A percentile compares a stretch with the other conserved stretches of the same genome.
These are phyloP conservation scores for Orchesellides sinensis DNA, from an alignment of 2,888 invertebrate genomes.

Conservation along the genomic window DNA sequence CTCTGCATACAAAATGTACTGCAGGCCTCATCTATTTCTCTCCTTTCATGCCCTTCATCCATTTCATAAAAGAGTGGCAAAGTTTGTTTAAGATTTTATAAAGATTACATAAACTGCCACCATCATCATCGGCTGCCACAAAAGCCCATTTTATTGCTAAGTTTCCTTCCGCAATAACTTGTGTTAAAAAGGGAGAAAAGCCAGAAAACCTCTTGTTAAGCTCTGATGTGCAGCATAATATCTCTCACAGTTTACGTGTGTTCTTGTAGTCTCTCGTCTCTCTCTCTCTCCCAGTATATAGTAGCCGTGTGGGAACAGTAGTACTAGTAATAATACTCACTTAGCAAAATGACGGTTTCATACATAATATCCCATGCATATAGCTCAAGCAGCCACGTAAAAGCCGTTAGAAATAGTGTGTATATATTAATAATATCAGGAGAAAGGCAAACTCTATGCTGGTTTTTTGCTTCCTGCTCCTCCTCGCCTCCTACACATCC, in stretches of 20 bases:
- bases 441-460: too few relatives aligned
- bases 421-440: too few relatives aligned
- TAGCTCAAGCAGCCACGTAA: too few relatives aligned
- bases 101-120: slow-evolving; percentile 56
- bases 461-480: too few relatives aligned
- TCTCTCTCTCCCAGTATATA: too few relatives aligned
- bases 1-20: background rate
- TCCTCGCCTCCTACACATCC: too few relatives aligned
- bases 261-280: too few relatives aligned
- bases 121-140: slow-evolving; percentile 24
- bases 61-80: slow-evolving; percentile 6
- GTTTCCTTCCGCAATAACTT: slow-evolving; percentile 23
- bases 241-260: too few relatives aligned
- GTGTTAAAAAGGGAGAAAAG: background rate
- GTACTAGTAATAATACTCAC: too few relatives aligned
- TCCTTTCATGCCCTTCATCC: background rate
- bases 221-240: too few relatives aligned
- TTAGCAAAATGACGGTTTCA: slow-evolving; percentile 58
- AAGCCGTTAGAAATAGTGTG: too few relatives aligned
- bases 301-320: too few relatives aligned
- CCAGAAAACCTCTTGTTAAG: background rate
- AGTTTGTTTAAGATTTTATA: slow-evolving; percentile 35
- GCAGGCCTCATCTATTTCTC: slow-evolving; percentile 3
- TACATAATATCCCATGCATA: slow-evolving; percentile 30
- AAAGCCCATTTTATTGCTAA: slow-evolving; percentile 56